Evolutionary conservation across 2,888 invertebrate genomes (phyloP).

Genomic region (Stenotaenia linearis): DNA sequence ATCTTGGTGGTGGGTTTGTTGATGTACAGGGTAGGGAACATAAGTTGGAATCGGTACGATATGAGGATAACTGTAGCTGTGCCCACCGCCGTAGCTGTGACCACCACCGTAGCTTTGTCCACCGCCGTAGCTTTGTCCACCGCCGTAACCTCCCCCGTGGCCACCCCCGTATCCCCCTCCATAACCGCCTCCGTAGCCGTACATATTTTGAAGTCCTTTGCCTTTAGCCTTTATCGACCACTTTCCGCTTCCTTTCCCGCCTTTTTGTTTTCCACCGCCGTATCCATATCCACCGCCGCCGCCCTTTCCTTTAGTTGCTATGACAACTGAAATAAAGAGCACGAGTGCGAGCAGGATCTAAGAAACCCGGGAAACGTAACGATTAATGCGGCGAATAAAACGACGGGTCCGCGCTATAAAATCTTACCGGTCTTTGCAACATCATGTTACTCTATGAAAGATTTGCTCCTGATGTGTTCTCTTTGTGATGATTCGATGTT

Average conservation of each 20-base stretch:
- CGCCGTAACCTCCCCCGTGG: neutral
- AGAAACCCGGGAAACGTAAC: neutral
- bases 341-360: neutral
- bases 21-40: neutral
- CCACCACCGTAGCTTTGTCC: neutral
- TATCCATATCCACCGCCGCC: neutral
- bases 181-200: neutral
- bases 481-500: neutral
- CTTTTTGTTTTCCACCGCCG: neutral
- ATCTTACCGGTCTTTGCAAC: neutral
- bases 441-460: neutral
- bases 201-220: neutral
- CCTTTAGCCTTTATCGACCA: conserved; percentile 6
- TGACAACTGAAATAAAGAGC: neutral
- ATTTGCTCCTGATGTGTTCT: neutral
- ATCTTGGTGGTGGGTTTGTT: neutral
- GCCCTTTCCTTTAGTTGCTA: neutral
- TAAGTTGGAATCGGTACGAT: too few relatives aligned
- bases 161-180: neutral
- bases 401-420: neutral
- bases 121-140: neutral
- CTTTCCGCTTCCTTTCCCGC: neutral
- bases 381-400: neutral
- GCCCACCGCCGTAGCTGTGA: neutral
- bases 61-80: neutral